phyloP scores from a whole-genome alignment of 2,113 vertebrate species.

The Prunella himalayana region DNA sequence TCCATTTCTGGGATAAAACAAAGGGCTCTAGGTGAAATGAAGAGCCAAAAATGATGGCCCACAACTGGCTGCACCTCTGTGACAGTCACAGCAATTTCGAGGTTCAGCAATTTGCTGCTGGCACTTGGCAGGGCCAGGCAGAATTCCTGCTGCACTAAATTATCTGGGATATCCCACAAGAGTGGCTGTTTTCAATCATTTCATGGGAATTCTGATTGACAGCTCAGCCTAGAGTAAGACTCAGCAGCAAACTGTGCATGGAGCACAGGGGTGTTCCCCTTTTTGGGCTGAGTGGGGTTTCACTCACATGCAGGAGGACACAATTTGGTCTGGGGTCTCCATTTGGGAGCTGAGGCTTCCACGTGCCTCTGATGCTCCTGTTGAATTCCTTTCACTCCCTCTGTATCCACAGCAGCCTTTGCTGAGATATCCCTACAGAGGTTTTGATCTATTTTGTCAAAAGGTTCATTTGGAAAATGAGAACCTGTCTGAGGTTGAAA shows the following conservation, averaged over 20 bases:
- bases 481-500: background rate
- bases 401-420: background rate
- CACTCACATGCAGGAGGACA: background rate
- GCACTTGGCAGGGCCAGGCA: background rate
- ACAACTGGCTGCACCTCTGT: background rate
- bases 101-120: background rate
- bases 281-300: background rate
- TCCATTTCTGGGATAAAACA: background rate
- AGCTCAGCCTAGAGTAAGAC: background rate
- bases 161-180: background rate
- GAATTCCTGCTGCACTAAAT: background rate
- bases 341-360: background rate
- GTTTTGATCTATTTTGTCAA: background rate
- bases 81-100: rapidly evolving
- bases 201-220: background rate
- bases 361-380: background rate
- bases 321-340: background rate
- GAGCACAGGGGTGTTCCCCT: background rate
- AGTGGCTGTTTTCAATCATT: rapidly evolving
- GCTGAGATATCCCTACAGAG: background rate
- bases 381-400: background rate
- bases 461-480: background rate
- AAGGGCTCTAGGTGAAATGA: background rate
- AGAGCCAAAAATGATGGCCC: background rate
- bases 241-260: background rate